A percentile compares a stretch with the other conserved stretches of the same genome.
Evolutionary conservation across 2,113 vertebrate genomes (phyloP).

Genomic region (Platycercus adscitus): DNA sequence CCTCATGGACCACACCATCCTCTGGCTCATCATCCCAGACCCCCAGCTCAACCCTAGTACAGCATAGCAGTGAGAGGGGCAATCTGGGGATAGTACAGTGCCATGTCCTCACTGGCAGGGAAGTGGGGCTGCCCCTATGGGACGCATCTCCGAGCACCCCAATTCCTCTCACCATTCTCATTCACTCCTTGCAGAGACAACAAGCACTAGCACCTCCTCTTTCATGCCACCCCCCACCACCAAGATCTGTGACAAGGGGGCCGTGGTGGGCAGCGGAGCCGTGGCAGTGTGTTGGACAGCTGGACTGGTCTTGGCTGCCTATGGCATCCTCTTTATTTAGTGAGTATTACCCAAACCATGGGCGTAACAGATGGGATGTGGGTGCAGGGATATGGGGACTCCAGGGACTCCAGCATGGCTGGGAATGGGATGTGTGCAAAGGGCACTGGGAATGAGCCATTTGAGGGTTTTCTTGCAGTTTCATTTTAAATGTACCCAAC

Average conservation of each 20-base stretch:
- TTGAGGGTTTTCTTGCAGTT: background rate
- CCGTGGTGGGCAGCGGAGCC: conserved; percentile 28
- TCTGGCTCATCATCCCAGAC: background rate
- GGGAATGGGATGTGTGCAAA: background rate
- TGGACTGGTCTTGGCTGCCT: conserved; percentile 64
- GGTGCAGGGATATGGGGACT: background rate
- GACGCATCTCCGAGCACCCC: fast-evolving
- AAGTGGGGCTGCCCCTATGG: fast-evolving
- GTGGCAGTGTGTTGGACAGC: conserved; percentile 67
- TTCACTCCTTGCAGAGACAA: conserved; percentile 53
- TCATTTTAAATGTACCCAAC: background rate
- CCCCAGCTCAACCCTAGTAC: background rate
- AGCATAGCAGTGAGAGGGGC: background rate
- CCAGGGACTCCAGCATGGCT: fast-evolving
- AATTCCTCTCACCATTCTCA: background rate
- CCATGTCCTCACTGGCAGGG: fast-evolving
- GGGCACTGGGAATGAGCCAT: background rate
- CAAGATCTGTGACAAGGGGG: conserved; percentile 61
- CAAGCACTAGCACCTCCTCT: conserved; percentile 62
- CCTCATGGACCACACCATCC: background rate
- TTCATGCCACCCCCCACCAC: conserved; percentile 67
- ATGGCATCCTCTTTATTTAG: conserved; percentile 72
- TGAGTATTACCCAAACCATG: background rate
- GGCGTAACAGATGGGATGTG: fast-evolving
- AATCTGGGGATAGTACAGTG: fast-evolving